Conservation (phyloP, 2,888 invertebrate genomes). For the Pegoplata infirma region DNA sequence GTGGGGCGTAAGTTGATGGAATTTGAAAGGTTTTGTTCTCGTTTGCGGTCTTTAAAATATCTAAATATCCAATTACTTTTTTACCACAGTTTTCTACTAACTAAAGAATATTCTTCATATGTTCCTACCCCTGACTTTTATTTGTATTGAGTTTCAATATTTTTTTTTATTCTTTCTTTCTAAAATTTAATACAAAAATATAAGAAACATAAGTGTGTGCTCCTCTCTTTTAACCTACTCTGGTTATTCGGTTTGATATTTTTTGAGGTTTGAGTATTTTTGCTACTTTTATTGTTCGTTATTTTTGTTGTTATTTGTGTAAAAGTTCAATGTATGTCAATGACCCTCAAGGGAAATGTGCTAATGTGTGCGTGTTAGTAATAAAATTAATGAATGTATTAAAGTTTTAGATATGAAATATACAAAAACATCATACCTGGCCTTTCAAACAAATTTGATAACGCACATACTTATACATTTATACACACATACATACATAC, state of each 20-base stretch:
- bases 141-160: not conserved
- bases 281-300: not conserved
- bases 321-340: slow-evolving; percentile 63
- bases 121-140: not conserved
- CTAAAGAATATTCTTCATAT: too few relatives aligned
- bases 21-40: too few relatives aligned
- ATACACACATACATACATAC: too few relatives aligned
- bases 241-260: not conserved
- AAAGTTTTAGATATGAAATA: slow-evolving; percentile 30
- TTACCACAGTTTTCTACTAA: too few relatives aligned
- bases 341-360: slow-evolving; percentile 64
- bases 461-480: too few relatives aligned
- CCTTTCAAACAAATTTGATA: too few relatives aligned
- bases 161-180: too few relatives aligned
- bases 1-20: too few relatives aligned
- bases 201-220: not conserved
- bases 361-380: slow-evolving; percentile 58
- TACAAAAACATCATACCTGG: slow-evolving; percentile 8
- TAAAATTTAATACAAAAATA: not conserved
- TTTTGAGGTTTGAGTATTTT: not conserved
- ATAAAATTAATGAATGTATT: slow-evolving; percentile 64
- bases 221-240: not conserved
- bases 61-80: too few relatives aligned
- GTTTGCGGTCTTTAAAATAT: too few relatives aligned
- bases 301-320: not conserved